These are phyloP conservation scores for Blera fallax DNA, from an alignment of 2,888 invertebrate species.

Conservation along the genomic window DNA sequence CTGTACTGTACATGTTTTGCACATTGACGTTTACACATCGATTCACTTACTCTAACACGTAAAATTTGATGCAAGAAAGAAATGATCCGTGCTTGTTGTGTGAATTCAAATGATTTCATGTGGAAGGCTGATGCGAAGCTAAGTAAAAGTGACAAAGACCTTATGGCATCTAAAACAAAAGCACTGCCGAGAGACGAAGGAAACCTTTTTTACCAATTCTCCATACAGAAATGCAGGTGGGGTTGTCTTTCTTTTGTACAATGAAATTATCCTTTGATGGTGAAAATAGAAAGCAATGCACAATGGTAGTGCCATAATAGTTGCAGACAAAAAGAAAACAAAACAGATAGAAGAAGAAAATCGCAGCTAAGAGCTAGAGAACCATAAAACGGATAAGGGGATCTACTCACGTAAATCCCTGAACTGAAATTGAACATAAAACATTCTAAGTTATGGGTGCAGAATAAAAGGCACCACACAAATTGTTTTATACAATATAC, in stretches of 20 bases:
- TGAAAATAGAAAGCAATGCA: slow-evolving; percentile 11
- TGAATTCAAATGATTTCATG: slow-evolving; percentile 45
- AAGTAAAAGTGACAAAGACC: slow-evolving; percentile 41
- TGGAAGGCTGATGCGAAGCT: slow-evolving; percentile 9
- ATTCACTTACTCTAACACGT: not conserved
- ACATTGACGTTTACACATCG: not conserved
- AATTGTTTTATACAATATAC: too few relatives aligned
- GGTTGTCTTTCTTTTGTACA: slow-evolving; percentile 17
- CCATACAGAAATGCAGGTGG: not conserved
- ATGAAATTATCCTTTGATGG: slow-evolving; percentile 52
- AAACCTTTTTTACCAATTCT: not conserved
- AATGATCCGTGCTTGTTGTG: slow-evolving; percentile 14
- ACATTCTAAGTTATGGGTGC: slow-evolving; percentile 35
- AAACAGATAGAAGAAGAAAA: slow-evolving; percentile 13
- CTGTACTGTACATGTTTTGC: not conserved
- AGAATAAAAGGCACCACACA: not conserved
- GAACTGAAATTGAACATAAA: slow-evolving; percentile 62
- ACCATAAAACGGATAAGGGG: slow-evolving; percentile 54
- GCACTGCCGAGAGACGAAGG: not conserved
- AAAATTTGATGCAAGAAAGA: slow-evolving; percentile 5
- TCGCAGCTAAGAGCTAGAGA: slow-evolving; percentile 35
- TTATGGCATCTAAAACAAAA: slow-evolving; percentile 34
- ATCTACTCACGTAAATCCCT: slow-evolving; percentile 51
- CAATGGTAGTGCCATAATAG: not conserved
- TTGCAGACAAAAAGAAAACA: slow-evolving; percentile 4